Evolutionary conservation across 2,888 invertebrate species (phyloP), one percentile per base, ranked within the genome.

Genomic region (Balanococcus diminutus): DNA sequence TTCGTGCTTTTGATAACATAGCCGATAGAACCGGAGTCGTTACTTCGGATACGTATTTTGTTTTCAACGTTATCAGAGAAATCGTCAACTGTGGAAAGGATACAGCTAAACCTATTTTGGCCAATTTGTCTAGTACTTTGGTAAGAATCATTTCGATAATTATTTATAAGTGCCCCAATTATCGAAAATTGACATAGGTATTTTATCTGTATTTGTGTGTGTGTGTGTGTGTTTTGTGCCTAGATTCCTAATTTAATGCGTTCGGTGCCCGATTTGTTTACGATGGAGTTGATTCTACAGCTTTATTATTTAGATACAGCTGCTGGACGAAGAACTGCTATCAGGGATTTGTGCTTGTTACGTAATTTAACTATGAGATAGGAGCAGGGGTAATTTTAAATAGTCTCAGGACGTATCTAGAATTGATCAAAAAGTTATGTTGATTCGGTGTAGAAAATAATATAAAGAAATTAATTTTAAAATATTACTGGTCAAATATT

Each of bases 321-420:
- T 25, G 92, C 93, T 85, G 96, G 97, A 0, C 92, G 97, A 86
- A 95, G 95, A 89, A 94, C 95, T 86, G 96, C 96, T 85, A 96
- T 97, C 0, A 93, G 96, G 89, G 96, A 96, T 90, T 91, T 98
- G 87, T 96, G 97, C 90, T 92, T 97, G 89, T 92, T 96, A 88
- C 92, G 96, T 87, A 96, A 96, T 86, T 19, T 86, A 19, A 51
- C 51, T 51, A 19, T 51, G 51, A 51, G 51, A 51, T 51, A 51
- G 19, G 14, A 9, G 5, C 11, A 42, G 14, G 8, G 36, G n/a
- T n/a, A n/a, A n/a, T n/a, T n/a, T n/a, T n/a, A n/a, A n/a, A n/a
- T n/a, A n/a, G n/a, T n/a, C n/a, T n/a, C n/a, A n/a, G n/a, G n/a
- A n/a, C n/a, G n/a, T n/a, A n/a, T n/a, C n/a, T n/a, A n/a, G n/a